phyloP scores from a whole-genome alignment of 2,113 vertebrate genomes.

The Pelmatolapia mariae region DNA sequence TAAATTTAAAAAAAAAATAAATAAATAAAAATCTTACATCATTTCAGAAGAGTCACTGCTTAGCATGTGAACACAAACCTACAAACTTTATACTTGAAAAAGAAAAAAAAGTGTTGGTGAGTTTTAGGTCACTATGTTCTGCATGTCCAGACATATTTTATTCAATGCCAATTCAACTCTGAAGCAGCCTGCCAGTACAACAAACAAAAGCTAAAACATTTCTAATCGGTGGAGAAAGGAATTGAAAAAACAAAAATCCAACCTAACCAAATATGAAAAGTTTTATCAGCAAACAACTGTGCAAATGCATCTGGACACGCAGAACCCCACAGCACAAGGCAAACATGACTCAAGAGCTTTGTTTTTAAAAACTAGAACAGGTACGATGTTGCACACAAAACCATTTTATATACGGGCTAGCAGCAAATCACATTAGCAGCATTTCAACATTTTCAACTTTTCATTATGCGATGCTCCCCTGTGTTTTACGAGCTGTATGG shows the following conservation, averaged over 20 bases:
- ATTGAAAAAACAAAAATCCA: background rate
- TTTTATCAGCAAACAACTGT: background rate
- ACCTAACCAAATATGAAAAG: background rate
- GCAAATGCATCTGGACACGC: slow-evolving; percentile 54
- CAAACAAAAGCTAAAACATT: background rate
- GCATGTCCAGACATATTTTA: slow-evolving; percentile 39
- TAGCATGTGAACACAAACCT: background rate
- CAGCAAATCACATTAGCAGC: slow-evolving; percentile 11
- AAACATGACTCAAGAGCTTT: background rate
- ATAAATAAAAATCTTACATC: background rate
- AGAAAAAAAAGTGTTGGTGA: background rate
- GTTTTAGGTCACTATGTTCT: background rate
- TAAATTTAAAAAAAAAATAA: accelerated
- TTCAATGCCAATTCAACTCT: background rate
- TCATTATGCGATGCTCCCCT: slow-evolving; percentile 20
- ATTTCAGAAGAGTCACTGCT: background rate
- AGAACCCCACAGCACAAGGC: slow-evolving; percentile 22
- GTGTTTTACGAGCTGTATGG: slow-evolving; percentile 25
- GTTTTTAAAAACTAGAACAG: background rate
- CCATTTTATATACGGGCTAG: background rate
- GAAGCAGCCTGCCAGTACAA: background rate
- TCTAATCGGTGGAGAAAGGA: background rate
- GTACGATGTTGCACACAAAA: background rate
- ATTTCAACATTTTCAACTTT: background rate
- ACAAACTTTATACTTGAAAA: background rate